Conservation (phyloP, 1,140 invertebrate genomes). For the Drosophila paulistorum region DNA sequence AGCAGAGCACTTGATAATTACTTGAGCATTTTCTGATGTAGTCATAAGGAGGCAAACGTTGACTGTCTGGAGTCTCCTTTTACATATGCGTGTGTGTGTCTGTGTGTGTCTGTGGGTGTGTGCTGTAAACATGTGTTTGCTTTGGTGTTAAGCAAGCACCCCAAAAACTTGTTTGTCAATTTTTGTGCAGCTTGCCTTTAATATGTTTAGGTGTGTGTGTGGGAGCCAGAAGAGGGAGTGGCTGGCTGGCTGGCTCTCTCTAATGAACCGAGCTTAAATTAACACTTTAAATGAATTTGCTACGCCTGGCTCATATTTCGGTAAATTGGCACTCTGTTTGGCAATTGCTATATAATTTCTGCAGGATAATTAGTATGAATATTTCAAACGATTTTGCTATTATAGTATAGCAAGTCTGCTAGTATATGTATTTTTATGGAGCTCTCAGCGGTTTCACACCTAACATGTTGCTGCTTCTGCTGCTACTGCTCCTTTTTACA, state of each 20-base stretch:
- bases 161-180: constrained; percentile 63
- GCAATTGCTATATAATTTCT: constrained; percentile 14
- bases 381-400: constrained; percentile 37
- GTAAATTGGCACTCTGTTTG: constrained; percentile 23
- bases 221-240: background rate
- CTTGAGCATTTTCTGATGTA: constrained; percentile 74
- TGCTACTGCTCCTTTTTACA: background rate
- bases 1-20: constrained; percentile 77
- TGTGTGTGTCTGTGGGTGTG: constrained; percentile 25
- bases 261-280: constrained; percentile 55
- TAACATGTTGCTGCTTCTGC: constrained; percentile 1
- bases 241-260: background rate
- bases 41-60: constrained; percentile 28
- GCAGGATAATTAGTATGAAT: constrained; percentile 62
- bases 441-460: constrained; percentile 39
- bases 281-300: constrained; percentile 41
- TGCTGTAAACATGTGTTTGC: constrained; percentile 71
- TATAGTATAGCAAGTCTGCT: background rate
- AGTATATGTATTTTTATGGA: constrained; percentile 36
- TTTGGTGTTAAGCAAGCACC: constrained; percentile 65
- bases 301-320: constrained; percentile 11
- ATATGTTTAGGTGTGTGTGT: constrained; percentile 1
- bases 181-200: constrained; percentile 32
- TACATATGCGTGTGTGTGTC: constrained; percentile 15
- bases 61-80: constrained; percentile 10